Evolutionary conservation across 2,888 invertebrate genomes (phyloP), one percentile per base, ranked within the genome.

Genomic region (Spicauda simplicius): DNA sequence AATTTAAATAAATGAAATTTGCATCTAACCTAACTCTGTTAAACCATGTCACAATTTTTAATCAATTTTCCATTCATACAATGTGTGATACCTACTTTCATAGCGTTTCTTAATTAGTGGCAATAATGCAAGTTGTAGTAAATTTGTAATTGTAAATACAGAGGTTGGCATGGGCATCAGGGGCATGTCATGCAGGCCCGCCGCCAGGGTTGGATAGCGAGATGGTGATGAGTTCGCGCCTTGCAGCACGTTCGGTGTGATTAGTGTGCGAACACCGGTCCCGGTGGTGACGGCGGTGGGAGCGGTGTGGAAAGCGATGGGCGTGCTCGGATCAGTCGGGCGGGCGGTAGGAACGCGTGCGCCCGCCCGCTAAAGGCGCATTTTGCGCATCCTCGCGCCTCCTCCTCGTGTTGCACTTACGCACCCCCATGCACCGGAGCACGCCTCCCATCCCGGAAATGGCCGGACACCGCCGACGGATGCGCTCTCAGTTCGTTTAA

Each of bases 331-430:
- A 73, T 70, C 77, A 80, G 81, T 76, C 80, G 83, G 85, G 87
- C 85, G 83, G 85, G 85, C 79, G 81, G 80, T 71, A 64, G 78
- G 70, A 70, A 70, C 72, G 75, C 74, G 80, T 78, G 78, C 75
- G 73, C 78, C 81, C 83, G 80, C 81, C 82, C 80, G 79, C 74
- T 70, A 72, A 71, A 66, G 70, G 60, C 77, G 70, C 72, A 72
- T 74, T 65, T 69, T 61, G 71, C 70, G 74, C 76, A 73, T 69
- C 71, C 69, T 70, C 73, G 78, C 79, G 76, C 74, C 72, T 78
- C 79, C 82, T 78, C 78, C 81, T 62, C 70, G 64, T 80, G 80
- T 81, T 80, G 80, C 82, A 80, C 74, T 69, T 75, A 72, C 78
- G 80, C 81, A 82, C 76, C 78, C 76, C 77, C 72, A 74, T 78